Base-by-base conservation (phyloP, 2,113 vertebrate genomes). In the Nymphicus hollandicus region DNA sequence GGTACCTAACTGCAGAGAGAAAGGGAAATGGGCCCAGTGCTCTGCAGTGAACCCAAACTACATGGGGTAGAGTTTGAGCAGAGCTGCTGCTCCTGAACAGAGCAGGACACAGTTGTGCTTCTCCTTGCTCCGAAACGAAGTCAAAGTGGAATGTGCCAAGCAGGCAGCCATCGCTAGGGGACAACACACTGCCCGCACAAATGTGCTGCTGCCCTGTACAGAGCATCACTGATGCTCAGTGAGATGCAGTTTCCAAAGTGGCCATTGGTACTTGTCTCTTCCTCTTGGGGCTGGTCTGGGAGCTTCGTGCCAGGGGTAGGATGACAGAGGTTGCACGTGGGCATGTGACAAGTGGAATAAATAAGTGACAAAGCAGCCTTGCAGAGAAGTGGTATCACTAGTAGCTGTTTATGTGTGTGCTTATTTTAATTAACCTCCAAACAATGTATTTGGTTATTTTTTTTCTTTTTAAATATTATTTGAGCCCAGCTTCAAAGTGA, bases 61-160 rank as follows among this genome's bases (percentile, higher is more conserved):
- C 37, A 5, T 0, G 0, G 2, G 3, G 29, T 12, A 53, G 46
- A 22, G 50, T 17, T 0, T 63, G 81, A 53, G 22, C 56, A 79
- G 61, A 91, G 66, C 39, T 79, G 52, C 10, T 2, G 0, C 46
- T 53, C 43, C 29, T 69, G 65, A 23, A n/a, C 29, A 63, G 61
- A 39, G 53, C n/a, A 78, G 37, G 63, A 46, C 76, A 65, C 33
- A 44, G 31, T 7, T 91, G 58, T 84, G 81, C 10, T 35, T 18
- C 52, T 86, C 49, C 68, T 44, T 41, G 46, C 70, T 71, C 70
- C 56, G 4, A 53, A 77, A n/a, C 0, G 0, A 81, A 58, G n/a
- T 12, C 39, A 33, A 39, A 80, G 37, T 41, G 11, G 28, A 80
- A 49, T 7, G 46, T 46, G 41, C 17, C 50, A 28, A 73, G 68